Percentiles rank a stretch among this genome's conserved stretches.
Conservation (phyloP, 35 echinoderm and acorn worm species). For the Amphiura filiformis region DNA sequence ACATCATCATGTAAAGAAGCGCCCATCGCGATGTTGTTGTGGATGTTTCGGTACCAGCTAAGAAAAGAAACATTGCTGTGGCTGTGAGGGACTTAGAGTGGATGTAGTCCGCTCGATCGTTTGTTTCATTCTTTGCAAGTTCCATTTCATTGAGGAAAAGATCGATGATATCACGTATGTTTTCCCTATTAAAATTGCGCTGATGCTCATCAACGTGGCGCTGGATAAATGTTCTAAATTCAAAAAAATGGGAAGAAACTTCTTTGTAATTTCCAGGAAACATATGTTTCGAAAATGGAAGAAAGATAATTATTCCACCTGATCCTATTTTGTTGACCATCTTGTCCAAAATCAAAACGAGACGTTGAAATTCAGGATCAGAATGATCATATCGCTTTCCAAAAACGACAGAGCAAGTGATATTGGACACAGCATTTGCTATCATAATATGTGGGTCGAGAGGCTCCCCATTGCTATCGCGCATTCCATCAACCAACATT, state of each 20-base stretch:
- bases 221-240: neutral
- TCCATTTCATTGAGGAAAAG: neutral
- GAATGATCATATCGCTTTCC: conserved; percentile 38
- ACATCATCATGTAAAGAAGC: conserved; percentile 22
- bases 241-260: neutral
- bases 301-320: neutral
- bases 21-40: conserved; percentile 37
- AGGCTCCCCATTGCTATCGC: neutral
- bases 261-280: neutral
- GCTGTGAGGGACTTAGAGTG: neutral
- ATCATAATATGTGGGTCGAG: conserved; percentile 41
- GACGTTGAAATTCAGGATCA: conserved; percentile 23
- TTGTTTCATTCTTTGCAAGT: neutral
- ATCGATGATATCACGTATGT: neutral
- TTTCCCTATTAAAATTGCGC: neutral
- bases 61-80: conserved; percentile 14
- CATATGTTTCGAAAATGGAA: neutral
- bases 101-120: neutral
- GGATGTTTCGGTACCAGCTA: conserved; percentile 47
- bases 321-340: neutral
- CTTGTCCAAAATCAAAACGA: neutral
- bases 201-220: neutral
- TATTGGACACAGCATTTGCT: conserved; percentile 15
- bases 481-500: no score
- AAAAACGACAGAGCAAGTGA: conserved; percentile 46